Conservation (phyloP, 2,113 vertebrate genomes). For the Pica pica region DNA sequence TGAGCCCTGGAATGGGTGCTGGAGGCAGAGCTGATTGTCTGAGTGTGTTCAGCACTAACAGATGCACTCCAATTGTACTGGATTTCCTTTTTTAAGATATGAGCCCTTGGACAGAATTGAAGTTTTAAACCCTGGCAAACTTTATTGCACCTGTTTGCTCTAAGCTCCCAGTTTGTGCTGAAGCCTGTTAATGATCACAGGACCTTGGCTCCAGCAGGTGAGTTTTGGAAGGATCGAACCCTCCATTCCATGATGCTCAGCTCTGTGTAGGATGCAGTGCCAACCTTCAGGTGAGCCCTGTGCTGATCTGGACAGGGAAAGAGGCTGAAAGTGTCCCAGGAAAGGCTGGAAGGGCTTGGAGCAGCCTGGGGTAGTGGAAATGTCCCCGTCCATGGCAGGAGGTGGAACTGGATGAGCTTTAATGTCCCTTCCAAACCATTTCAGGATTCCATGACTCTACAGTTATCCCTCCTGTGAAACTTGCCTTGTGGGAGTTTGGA, state of each 20-base stretch:
- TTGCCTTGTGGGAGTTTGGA: not conserved
- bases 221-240: accelerated
- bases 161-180: not conserved
- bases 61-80: not conserved
- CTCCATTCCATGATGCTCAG: accelerated
- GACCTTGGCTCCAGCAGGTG: not conserved
- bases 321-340: not conserved
- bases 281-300: not conserved
- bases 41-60: not conserved
- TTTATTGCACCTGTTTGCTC: accelerated
- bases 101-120: not conserved
- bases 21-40: not conserved
- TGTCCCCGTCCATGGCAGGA: not conserved
- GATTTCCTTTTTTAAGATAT: accelerated
- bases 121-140: not conserved
- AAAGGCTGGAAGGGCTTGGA: not conserved
- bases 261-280: accelerated
- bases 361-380: not conserved
- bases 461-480: not conserved
- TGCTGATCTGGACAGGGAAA: not conserved
- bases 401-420: accelerated
- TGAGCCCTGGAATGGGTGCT: not conserved
- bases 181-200: not conserved
- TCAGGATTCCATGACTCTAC: not conserved
- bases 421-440: not conserved